phyloP scores from a whole-genome alignment of 2,113 vertebrate genomes.

The Brachypteracias leptosomus region DNA sequence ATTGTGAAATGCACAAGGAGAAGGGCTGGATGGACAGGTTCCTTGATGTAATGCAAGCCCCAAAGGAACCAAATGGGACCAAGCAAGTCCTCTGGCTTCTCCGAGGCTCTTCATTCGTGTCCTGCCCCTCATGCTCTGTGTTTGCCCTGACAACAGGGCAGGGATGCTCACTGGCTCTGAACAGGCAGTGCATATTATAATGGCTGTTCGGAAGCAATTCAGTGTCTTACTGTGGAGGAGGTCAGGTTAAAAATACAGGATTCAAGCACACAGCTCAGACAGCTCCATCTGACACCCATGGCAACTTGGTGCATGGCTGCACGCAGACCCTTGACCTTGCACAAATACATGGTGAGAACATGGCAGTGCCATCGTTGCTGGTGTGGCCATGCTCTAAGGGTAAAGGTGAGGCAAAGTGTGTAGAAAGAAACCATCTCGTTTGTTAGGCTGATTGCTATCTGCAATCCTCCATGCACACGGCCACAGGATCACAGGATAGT shows the following conservation, averaged over 20 bases:
- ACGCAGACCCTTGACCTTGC: not conserved
- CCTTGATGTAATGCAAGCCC: not conserved
- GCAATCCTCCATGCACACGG: not conserved
- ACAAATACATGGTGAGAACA: not conserved
- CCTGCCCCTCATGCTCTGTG: not conserved
- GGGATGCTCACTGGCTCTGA: not conserved
- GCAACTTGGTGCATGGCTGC: not conserved
- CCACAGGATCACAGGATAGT: not conserved
- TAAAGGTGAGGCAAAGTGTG: not conserved
- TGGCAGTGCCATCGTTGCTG: not conserved
- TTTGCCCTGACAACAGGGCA: not conserved
- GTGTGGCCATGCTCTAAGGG: not conserved
- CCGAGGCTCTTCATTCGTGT: not conserved
- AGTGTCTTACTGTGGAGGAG: not conserved
- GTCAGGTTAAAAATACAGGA: conserved; percentile 19
- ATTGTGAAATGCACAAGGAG: not conserved
- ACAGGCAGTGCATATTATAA: not conserved
- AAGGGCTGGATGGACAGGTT: not conserved
- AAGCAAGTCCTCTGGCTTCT: not conserved
- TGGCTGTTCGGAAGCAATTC: not conserved
- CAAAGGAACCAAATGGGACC: not conserved
- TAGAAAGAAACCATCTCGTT: not conserved
- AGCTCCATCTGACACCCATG: not conserved
- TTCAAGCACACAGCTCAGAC: not conserved
- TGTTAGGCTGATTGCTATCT: not conserved